phyloP scores from a whole-genome alignment of 2,888 invertebrate genomes.

The Trachelus iudaicus region DNA sequence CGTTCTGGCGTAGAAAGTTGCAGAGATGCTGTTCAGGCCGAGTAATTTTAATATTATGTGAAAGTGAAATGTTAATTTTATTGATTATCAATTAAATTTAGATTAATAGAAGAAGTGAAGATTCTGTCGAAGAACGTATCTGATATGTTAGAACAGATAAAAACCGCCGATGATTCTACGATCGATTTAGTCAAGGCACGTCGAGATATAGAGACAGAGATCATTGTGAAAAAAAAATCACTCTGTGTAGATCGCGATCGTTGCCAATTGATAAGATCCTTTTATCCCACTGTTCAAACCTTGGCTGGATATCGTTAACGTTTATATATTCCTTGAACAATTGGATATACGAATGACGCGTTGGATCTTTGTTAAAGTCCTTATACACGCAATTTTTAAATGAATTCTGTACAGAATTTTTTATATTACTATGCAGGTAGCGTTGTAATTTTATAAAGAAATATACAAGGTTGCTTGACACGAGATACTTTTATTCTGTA shows the following conservation, averaged over 20 bases:
- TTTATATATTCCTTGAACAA: background rate
- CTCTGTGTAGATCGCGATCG: conserved; percentile 61
- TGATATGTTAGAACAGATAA: conserved; percentile 51
- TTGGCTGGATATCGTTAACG: conserved; percentile 46
- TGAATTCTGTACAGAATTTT: background rate
- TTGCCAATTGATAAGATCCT: conserved; percentile 55
- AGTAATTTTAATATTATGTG: conserved; percentile 60
- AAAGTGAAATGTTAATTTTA: background rate
- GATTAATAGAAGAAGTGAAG: conserved; percentile 57
- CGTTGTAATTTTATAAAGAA: background rate
- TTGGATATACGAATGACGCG: background rate
- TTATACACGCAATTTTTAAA: background rate
- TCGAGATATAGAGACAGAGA: conserved; percentile 57
- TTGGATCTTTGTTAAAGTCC: background rate
- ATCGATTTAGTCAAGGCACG: conserved; percentile 47
- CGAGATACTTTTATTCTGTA: background rate
- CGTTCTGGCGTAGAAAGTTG: conserved; percentile 86
- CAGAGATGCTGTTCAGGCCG: conserved; percentile 81
- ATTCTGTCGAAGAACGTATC: conserved; percentile 45
- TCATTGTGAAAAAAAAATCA: conserved; percentile 62
- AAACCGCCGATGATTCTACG: conserved; percentile 56
- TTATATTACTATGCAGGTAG: background rate
- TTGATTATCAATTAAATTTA: conserved; percentile 17
- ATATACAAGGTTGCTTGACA: background rate
- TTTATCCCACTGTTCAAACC: conserved; percentile 61